Percentiles rank a stretch among this genome's conserved stretches.
These are phyloP conservation scores for Cyphomyrus plagiostoma DNA, from an alignment of 2,113 vertebrate species.

Conservation along the genomic window DNA sequence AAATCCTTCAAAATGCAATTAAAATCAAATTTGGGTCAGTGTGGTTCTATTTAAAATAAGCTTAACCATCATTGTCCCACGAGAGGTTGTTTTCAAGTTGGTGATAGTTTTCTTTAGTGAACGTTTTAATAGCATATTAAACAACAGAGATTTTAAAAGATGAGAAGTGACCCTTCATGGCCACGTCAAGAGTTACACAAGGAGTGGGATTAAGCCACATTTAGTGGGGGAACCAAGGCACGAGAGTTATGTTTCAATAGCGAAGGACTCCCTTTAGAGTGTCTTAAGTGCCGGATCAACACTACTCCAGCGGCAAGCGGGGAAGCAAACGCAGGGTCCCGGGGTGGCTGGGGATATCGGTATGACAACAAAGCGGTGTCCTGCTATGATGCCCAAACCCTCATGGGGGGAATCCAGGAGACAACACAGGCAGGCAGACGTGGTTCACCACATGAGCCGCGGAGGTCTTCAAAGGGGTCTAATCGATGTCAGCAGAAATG, in stretches of 20 bases:
- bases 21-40: background rate
- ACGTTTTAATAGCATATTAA: background rate
- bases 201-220: background rate
- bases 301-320: background rate
- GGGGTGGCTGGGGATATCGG: background rate
- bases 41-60: background rate
- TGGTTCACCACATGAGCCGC: background rate
- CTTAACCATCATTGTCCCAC: background rate
- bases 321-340: background rate
- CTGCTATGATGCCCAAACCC: background rate
- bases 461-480: background rate
- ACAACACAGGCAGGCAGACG: background rate
- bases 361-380: background rate
- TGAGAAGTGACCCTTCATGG: background rate
- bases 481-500: background rate
- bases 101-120: background rate
- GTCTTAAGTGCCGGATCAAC: background rate
- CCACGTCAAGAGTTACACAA: background rate
- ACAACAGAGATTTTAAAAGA: background rate
- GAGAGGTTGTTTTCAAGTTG: background rate
- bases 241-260: background rate
- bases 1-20: background rate
- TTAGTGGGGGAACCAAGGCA: background rate
- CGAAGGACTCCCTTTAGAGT: too few species aligned
- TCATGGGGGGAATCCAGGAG: background rate